Evolutionary conservation across 37 sponge, comb jelly and placozoan genomes (phyloP).

Genomic region (Lycopodina hypogea): DNA sequence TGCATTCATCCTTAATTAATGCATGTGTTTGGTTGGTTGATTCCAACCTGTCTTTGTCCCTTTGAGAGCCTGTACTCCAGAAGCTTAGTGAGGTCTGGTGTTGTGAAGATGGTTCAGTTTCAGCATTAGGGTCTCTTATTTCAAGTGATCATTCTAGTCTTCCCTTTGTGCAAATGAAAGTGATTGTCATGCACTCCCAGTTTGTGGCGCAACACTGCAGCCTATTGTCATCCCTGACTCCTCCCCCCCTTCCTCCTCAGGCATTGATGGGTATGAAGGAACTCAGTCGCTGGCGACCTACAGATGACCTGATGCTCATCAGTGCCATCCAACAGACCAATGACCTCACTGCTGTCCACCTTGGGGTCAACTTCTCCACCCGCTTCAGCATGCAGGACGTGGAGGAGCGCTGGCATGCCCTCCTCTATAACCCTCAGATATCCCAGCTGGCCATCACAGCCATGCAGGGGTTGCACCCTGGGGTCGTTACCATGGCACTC

Average conservation of each 20-base stretch:
- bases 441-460: slow-evolving; percentile 78
- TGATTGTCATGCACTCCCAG: too few relatives aligned
- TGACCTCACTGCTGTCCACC: slow-evolving; percentile 76
- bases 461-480: slow-evolving; percentile 69
- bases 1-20: too few relatives aligned
- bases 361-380: slow-evolving; percentile 89
- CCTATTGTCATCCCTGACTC: too few relatives aligned
- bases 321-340: slow-evolving; percentile 92
- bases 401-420: slow-evolving; percentile 92
- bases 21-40: too few relatives aligned
- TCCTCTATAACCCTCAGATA: slow-evolving; percentile 79
- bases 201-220: too few relatives aligned
- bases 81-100: too few relatives aligned
- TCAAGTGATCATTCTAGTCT: too few relatives aligned
- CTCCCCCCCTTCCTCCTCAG: background rate
- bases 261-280: slow-evolving; percentile 49
- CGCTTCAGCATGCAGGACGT: slow-evolving; percentile 84
- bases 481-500: slow-evolving; percentile 65
- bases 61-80: too few relatives aligned
- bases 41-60: too few relatives aligned
- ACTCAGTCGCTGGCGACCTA: slow-evolving; percentile 83
- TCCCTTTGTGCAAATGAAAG: too few relatives aligned
- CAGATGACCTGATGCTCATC: slow-evolving; percentile 89
- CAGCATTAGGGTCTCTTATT: too few relatives aligned
- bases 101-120: too few relatives aligned